These are phyloP conservation scores for Trilocha varians DNA, from an alignment of 2,888 invertebrate genomes.

Conservation along the genomic window DNA sequence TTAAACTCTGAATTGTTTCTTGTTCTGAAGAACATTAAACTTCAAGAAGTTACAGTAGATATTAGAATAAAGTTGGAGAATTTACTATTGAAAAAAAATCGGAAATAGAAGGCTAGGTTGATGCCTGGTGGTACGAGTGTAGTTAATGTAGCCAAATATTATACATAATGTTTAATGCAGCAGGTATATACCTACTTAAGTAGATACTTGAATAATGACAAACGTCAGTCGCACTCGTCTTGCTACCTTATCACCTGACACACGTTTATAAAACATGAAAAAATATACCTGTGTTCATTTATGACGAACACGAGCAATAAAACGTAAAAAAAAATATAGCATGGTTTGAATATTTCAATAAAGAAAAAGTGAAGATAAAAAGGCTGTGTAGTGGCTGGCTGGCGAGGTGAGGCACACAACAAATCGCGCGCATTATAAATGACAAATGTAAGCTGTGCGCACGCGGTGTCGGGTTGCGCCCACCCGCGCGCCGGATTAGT, in stretches of 20 bases:
- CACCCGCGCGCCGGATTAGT: slow-evolving; percentile 67
- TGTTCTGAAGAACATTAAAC: too few species aligned
- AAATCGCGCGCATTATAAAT: slow-evolving; percentile 73
- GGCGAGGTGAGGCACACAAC: slow-evolving; percentile 55
- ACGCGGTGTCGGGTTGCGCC: slow-evolving; percentile 65
- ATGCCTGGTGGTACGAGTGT: too few species aligned
- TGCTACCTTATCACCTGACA: slow-evolving; percentile 1
- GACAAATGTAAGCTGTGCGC: slow-evolving; percentile 69
- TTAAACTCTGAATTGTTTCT: too few species aligned
- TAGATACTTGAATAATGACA: not conserved
- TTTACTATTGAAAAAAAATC: too few species aligned
- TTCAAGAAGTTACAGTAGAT: too few species aligned
- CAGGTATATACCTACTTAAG: too few species aligned
- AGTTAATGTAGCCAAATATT: too few species aligned
- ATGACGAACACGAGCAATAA: slow-evolving; percentile 48
- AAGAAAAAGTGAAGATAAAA: slow-evolving; percentile 64
- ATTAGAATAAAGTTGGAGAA: too few species aligned
- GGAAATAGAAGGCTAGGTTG: too few species aligned
- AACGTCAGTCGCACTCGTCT: not conserved
- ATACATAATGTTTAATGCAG: too few species aligned
- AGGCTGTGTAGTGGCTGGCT: slow-evolving; percentile 36
- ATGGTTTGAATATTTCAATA: slow-evolving; percentile 57
- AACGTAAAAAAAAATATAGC: slow-evolving; percentile 30
- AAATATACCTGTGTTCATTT: slow-evolving; percentile 34
- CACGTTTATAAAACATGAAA: slow-evolving; percentile 12